Percentiles rank a stretch among this genome's conserved stretches.
These are phyloP conservation scores for Acanthis flammea DNA, from an alignment of 2,797 vertebrate species.

Conservation along the genomic window DNA sequence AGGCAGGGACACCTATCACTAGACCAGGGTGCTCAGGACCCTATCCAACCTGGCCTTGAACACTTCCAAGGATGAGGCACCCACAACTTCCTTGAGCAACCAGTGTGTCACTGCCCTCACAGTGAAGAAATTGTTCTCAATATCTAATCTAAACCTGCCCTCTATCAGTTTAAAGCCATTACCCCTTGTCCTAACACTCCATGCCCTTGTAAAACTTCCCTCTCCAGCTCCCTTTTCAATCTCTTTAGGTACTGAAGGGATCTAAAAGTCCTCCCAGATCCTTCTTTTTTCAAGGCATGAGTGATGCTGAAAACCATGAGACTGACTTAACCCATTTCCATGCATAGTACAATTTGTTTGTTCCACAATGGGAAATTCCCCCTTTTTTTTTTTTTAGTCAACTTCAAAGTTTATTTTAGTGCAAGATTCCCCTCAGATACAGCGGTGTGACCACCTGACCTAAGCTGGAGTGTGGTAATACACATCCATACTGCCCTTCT, in stretches of 20 bases:
- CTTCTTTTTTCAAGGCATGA: background rate
- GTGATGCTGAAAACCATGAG: background rate
- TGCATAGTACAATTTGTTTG: background rate
- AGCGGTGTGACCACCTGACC: background rate
- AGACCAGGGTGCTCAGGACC: background rate
- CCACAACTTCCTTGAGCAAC: background rate
- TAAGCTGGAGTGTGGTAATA: background rate
- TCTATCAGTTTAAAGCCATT: background rate
- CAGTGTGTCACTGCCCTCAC: background rate
- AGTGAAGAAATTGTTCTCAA: background rate
- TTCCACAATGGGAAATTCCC: background rate
- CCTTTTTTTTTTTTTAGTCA: background rate
- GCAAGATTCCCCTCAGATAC: background rate
- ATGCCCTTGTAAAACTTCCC: background rate
- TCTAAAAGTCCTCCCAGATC: background rate
- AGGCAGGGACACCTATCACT: background rate
- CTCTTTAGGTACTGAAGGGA: background rate
- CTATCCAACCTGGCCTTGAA: background rate
- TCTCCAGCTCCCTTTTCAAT: background rate
- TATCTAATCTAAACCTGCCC: background rate
- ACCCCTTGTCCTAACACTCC: background rate
- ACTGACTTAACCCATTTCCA: background rate
- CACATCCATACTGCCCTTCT: background rate
- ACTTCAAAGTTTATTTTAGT: constrained; percentile 13
- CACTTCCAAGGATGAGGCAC: background rate